phyloP scores from a whole-genome alignment of 2,797 vertebrate species.

The Chromis chromis region DNA sequence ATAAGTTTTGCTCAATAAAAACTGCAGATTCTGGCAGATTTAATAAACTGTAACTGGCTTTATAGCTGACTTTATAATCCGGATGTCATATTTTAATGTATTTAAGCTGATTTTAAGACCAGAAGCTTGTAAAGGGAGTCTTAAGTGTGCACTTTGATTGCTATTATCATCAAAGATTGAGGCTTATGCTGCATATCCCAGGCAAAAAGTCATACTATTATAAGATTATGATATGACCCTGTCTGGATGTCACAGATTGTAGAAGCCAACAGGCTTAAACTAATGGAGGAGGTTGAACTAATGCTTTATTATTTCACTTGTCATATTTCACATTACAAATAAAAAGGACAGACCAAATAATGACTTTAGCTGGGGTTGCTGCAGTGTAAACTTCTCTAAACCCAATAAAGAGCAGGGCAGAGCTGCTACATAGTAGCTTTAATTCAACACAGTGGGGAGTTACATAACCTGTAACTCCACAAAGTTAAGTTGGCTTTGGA shows the following conservation, averaged over 20 bases:
- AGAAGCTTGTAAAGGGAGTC: neutral
- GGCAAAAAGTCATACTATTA: neutral
- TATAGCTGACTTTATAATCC: neutral
- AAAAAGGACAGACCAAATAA: neutral
- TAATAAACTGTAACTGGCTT: neutral
- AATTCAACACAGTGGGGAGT: neutral
- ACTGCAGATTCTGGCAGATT: neutral
- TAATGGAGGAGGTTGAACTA: too few species aligned
- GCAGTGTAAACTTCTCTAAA: neutral
- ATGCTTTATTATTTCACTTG: too few species aligned
- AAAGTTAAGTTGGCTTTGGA: too few species aligned
- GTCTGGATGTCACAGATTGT: neutral
- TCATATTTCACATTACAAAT: neutral
- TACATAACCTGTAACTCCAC: too few species aligned
- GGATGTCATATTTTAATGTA: neutral
- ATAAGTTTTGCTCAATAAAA: too few species aligned
- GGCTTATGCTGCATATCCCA: neutral
- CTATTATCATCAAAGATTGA: neutral
- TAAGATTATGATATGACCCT: neutral
- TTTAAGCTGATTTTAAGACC: neutral
- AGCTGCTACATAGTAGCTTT: neutral
- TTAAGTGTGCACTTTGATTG: neutral
- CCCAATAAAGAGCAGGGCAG: neutral
- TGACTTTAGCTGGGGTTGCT: neutral
- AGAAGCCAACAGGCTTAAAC: too few species aligned